A percentile compares a stretch with the other conserved stretches of the same genome.
Evolutionary conservation across 2,888 invertebrate genomes (phyloP).

Genomic region (Falcaria lacertinaria): DNA sequence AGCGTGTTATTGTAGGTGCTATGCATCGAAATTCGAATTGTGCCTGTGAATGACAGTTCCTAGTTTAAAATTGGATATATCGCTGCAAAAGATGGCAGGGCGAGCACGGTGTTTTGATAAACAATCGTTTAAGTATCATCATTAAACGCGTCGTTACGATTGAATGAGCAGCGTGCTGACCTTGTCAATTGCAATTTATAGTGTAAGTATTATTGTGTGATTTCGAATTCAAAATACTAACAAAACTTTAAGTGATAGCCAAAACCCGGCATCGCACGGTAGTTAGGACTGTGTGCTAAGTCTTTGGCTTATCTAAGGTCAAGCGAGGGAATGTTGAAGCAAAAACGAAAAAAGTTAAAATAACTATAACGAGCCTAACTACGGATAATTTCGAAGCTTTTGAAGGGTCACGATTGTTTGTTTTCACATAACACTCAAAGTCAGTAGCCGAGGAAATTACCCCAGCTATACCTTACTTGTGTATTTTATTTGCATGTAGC

Average conservation of each 20-base stretch:
- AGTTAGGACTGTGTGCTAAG: background rate
- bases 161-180: background rate
- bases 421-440: conserved; percentile 38
- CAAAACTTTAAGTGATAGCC: background rate
- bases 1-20: conserved; percentile 72
- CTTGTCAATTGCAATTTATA: background rate
- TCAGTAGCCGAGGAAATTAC: conserved; percentile 42
- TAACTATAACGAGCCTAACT: conserved; percentile 47
- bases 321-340: conserved; percentile 27
- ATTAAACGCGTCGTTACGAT: too few relatives aligned
- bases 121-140: too few relatives aligned
- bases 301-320: conserved; percentile 4
- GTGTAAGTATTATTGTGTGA: background rate
- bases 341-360: conserved; percentile 22
- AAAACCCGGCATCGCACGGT: conserved; percentile 1
- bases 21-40: conserved; percentile 71
- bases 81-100: background rate
- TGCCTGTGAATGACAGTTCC: conserved; percentile 41
- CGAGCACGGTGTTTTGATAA: background rate
- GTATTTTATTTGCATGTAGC: conserved; percentile 74
- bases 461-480: conserved; percentile 58
- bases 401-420: conserved; percentile 38
- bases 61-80: background rate
- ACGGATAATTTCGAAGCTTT: conserved; percentile 45
- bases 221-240: background rate